Percentiles rank a stretch among this genome's conserved stretches.
Evolutionary conservation across 2,797 vertebrate genomes (phyloP).

Genomic region (Lycodopsis pacificus): DNA sequence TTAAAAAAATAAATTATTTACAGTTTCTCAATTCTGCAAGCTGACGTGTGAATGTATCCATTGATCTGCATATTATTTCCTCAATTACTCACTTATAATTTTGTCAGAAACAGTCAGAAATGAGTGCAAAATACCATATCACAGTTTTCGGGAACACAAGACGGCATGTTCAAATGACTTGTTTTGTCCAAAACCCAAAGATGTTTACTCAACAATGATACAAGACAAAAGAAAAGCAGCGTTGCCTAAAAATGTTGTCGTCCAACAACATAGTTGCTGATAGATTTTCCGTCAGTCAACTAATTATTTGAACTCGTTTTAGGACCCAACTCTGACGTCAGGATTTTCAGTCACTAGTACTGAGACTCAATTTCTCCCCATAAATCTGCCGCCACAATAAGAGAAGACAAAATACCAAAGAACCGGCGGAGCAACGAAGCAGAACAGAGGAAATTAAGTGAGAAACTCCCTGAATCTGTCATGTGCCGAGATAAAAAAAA

Average conservation of each 20-base stretch:
- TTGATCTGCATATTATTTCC: too few species aligned
- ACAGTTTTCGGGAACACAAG: too few species aligned
- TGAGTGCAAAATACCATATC: too few species aligned
- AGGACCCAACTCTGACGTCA: not conserved
- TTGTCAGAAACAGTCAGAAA: too few species aligned
- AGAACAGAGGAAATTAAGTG: conserved; percentile 49
- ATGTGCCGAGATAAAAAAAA: conserved; percentile 44
- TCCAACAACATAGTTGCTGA: not conserved
- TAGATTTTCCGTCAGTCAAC: not conserved
- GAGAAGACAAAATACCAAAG: conserved; percentile 30
- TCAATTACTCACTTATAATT: too few species aligned
- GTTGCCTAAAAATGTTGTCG: not conserved
- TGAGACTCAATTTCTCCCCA: conserved; percentile 39
- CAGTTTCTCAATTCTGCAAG: too few species aligned
- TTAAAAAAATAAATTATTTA: too few species aligned
- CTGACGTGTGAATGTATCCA: too few species aligned
- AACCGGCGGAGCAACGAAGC: conserved; percentile 44
- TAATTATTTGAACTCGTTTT: not conserved
- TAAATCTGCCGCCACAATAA: conserved; percentile 46
- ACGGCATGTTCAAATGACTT: too few species aligned
- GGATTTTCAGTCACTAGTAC: conserved; percentile 30
- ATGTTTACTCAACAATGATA: not conserved
- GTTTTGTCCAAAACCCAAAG: too few species aligned
- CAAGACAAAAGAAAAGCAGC: not conserved
- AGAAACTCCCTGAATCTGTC: conserved; percentile 50